A percentile compares a stretch with the other conserved stretches of the same genome.
Conservation (phyloP, 2,113 vertebrate genomes). For the Neofelis nebulosa region DNA sequence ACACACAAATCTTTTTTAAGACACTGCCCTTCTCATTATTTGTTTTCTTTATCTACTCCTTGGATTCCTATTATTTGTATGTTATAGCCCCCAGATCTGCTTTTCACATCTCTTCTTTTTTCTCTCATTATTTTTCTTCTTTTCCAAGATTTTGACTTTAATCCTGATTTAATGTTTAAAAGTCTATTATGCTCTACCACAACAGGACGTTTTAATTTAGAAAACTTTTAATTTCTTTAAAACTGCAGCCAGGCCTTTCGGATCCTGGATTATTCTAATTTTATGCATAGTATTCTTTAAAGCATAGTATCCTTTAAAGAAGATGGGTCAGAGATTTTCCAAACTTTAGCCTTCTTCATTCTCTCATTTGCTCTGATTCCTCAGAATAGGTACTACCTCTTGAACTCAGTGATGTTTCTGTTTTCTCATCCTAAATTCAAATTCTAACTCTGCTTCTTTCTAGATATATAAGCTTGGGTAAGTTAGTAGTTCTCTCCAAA, state of each 20-base stretch:
- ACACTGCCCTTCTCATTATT: neutral
- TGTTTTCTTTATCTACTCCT: neutral
- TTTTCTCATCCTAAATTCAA: neutral
- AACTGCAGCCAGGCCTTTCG: neutral
- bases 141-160: neutral
- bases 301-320: neutral
- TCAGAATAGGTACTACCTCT: neutral
- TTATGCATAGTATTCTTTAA: neutral
- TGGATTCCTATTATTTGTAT: neutral
- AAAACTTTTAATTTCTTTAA: neutral
- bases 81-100: neutral
- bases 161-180: neutral
- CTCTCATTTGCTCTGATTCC: neutral
- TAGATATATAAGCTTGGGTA: neutral
- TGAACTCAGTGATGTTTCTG: neutral
- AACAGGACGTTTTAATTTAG: neutral
- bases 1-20: neutral
- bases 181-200: neutral
- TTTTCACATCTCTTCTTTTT: neutral
- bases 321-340: neutral
- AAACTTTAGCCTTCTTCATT: neutral
- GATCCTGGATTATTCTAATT: neutral
- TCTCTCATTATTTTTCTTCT: neutral
- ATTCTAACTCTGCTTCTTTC: constrained; percentile 1
- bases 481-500: neutral